phyloP scores from a whole-genome alignment of 2,888 invertebrate species.

The Leucophenga montana region DNA sequence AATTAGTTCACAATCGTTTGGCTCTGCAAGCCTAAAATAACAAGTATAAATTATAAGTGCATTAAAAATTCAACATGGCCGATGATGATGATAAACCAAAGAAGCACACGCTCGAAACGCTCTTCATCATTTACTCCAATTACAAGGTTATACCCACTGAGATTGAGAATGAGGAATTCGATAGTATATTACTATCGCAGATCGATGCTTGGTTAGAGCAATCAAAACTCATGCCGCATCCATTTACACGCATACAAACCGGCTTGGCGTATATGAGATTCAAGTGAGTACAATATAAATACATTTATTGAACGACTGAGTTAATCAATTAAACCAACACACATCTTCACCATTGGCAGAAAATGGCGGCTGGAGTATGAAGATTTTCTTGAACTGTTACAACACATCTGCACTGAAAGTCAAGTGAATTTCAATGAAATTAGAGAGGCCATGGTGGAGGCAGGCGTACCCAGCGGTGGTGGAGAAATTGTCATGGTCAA shows the following conservation, averaged over 20 bases:
- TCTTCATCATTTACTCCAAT: constrained; percentile 58
- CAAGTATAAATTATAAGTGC: not conserved
- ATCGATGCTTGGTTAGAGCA: constrained; percentile 61
- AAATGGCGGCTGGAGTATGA: constrained; percentile 65
- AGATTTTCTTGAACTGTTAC: constrained; percentile 58
- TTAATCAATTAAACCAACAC: too few species aligned
- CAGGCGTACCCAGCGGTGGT: constrained; percentile 49
- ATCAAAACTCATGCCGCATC: constrained; percentile 51
- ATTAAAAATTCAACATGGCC: constrained; percentile 43
- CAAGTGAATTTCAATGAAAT: constrained; percentile 45
- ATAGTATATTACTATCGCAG: constrained; percentile 61
- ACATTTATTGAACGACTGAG: not conserved
- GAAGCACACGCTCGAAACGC: constrained; percentile 58
- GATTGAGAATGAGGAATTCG: constrained; percentile 52
- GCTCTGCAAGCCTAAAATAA: too few species aligned
- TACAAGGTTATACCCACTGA: constrained; percentile 48
- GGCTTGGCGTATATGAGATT: constrained; percentile 63
- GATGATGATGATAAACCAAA: constrained; percentile 60
- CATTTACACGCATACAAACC: constrained; percentile 57
- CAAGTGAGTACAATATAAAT: constrained; percentile 47
- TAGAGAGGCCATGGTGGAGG: constrained; percentile 46
- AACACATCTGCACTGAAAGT: constrained; percentile 41
- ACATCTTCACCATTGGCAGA: constrained; percentile 37
- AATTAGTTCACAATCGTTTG: too few species aligned
- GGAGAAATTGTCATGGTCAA: constrained; percentile 47